Base-by-base conservation (phyloP, 2,888 invertebrate species). In the Cryptus armator region DNA sequence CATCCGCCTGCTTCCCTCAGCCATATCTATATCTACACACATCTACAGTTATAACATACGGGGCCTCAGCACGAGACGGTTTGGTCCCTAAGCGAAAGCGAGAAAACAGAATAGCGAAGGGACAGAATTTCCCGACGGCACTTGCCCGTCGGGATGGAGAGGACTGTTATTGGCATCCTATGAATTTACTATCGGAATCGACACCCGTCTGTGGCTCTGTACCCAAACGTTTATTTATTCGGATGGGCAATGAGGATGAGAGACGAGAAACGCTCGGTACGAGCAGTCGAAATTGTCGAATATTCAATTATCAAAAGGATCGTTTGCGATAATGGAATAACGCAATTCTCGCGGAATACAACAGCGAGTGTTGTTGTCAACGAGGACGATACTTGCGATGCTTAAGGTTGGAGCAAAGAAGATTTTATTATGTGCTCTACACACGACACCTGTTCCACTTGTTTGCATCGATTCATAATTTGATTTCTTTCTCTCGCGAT, bases 131-230 rank as follows among this genome's bases (percentile, higher is more conserved):
- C 46, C 78, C 62, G 16, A n/a, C 48, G 46, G 68, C 78, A 70
- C 70, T 70, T 78, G 77, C 59, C 77, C 59, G 46, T 62, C 68
- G 59, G 68, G 46, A 48, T 59, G 29, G 29, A 59, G 46, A 37
- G 37, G 37, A 70, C 66, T 84, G 83, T 64, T 72, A 84, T 86
- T 76, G 76, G 62, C 80, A 84, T 86, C 62, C 75, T 77, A 86
- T 86, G 84, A 86, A 86, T 84, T 86, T 84, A 80, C 64, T 80
- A 86, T 80, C 68, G 80, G 71, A 74, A 80, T 83, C 81, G 72
- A 77, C 66, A 62, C 71, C 48, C 76, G 46, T 16, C 71, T 71
- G 72, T 46, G 59, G 70, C 72, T 51, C 32, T 67, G 62, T 43
- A 59, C 74, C 10, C 48, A 46, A 59, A 71, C 75, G 56, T 76